These are phyloP conservation scores for Stegodyphus dumicola DNA, from an alignment of 1,140 invertebrate species.

Conservation along the genomic window DNA sequence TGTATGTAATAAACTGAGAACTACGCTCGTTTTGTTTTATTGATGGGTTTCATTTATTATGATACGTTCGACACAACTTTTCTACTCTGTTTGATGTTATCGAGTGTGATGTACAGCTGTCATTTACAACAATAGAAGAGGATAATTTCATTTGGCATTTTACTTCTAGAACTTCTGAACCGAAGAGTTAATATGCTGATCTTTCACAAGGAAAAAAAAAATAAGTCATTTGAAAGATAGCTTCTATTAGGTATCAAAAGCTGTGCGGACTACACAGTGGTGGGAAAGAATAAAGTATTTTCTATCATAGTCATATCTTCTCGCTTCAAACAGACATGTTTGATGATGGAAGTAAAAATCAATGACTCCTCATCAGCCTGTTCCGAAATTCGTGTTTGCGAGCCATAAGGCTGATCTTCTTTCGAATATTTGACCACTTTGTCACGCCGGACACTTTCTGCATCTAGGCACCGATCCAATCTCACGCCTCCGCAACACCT, in stretches of 20 bases:
- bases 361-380: constrained; percentile 34
- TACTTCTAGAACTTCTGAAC: background rate
- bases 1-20: too few relatives aligned
- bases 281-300: background rate
- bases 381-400: constrained; percentile 31
- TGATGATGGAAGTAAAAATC: constrained; percentile 14
- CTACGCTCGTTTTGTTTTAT: too few relatives aligned
- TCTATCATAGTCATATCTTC: background rate
- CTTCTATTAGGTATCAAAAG: background rate
- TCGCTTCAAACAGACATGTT: constrained; percentile 4
- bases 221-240: background rate
- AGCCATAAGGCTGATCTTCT: constrained; percentile 37
- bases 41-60: too few relatives aligned
- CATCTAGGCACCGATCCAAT: too few relatives aligned
- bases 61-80: too few relatives aligned
- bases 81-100: too few relatives aligned
- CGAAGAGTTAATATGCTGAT: background rate
- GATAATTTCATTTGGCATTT: too few relatives aligned
- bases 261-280: background rate
- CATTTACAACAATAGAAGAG: too few relatives aligned
- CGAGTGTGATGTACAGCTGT: too few relatives aligned
- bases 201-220: background rate
- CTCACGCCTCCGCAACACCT: constrained; percentile 43
- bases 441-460: constrained; percentile 33
- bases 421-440: constrained; percentile 49